A percentile compares a stretch with the other conserved stretches of the same genome.
Evolutionary conservation across 2,113 vertebrate species (phyloP).

Genomic region (Taurulus bubalis): DNA sequence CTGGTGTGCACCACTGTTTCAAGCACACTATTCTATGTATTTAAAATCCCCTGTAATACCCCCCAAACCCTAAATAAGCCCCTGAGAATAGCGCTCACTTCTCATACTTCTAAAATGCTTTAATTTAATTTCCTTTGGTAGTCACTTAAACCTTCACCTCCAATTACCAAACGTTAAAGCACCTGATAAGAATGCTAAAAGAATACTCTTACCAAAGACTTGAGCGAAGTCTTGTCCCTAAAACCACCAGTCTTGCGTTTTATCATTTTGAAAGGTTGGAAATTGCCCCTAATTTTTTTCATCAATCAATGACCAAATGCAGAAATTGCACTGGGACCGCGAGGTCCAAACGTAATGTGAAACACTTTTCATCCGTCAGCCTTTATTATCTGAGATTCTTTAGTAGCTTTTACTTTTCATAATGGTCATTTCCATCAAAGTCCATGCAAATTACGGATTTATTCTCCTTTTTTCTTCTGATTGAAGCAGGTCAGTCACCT

Average conservation of each 20-base stretch:
- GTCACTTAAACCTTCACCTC: constrained; percentile 15
- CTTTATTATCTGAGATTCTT: neutral
- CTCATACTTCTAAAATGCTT: neutral
- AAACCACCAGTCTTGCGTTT: neutral
- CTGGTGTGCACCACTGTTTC: neutral
- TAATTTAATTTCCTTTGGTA: constrained; percentile 1
- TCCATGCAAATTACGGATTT: constrained; percentile 8
- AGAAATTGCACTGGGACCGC: neutral
- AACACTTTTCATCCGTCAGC: neutral
- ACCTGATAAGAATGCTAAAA: neutral
- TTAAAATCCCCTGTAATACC: neutral
- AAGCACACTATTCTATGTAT: neutral
- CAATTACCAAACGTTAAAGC: neutral
- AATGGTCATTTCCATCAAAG: constrained; percentile 22
- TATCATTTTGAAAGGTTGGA: constrained; percentile 15
- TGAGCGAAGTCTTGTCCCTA: neutral
- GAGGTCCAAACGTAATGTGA: neutral
- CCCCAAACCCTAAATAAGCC: neutral
- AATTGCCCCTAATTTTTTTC: neutral
- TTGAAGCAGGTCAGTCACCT: constrained; percentile 6
- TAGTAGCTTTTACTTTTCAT: constrained; percentile 3
- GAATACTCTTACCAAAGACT: neutral
- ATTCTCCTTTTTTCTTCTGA: neutral
- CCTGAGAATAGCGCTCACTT: constrained; percentile 2
- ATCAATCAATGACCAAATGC: constrained; percentile 11